Base-by-base conservation (phyloP, 2,888 invertebrate species). In the Callimorpha dominula region DNA sequence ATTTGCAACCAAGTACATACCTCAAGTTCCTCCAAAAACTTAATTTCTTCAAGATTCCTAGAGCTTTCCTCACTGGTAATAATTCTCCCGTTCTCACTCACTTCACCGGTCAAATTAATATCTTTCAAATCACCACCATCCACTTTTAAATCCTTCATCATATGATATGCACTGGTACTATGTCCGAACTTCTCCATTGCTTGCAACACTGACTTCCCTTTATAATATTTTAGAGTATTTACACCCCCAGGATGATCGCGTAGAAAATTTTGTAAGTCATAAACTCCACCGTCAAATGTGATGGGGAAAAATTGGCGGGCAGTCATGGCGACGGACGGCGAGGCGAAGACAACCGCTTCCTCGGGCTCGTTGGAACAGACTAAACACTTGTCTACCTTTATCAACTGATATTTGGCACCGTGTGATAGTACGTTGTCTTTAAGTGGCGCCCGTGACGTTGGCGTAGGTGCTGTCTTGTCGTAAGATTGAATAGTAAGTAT, bases 231-330 rank as follows among this genome's bases (percentile, higher is more conserved):
- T 0, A 98, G 90, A 1, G 97, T 97, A 83, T 97, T 97, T 0
- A 96, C 89, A 0, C 98, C 98, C 0, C 98, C 98, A 0, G 98
- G 98, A 89, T 98, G 98, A 83, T 97, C 97, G 70, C 96, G 96
- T 69, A 97, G 83, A 86, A 98, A 98, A 54, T 94, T 90, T 66
- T 96, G 92, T 71, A 98, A 93, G 87, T 98, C 96, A 90, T 97
- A 98, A 68, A 90, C 90, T 57, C 96, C 92, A 12, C 94, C 93
- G 74, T 94, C 92, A 86, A 93, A 96, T 42, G 78, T 77, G 1
- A 96, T 92, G 31, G 90, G 91, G 78, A 95, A 95, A n/a, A 81
- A 79, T 62, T 83, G 83, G 76, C 73, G 76, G 20, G 65, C 46
- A 31, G 40, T 42, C 84, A 81, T 68, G 73, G 80, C 80, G 81